Evolutionary conservation across 2,888 invertebrate genomes (phyloP).

Genomic region (Antheraea yamamai): DNA sequence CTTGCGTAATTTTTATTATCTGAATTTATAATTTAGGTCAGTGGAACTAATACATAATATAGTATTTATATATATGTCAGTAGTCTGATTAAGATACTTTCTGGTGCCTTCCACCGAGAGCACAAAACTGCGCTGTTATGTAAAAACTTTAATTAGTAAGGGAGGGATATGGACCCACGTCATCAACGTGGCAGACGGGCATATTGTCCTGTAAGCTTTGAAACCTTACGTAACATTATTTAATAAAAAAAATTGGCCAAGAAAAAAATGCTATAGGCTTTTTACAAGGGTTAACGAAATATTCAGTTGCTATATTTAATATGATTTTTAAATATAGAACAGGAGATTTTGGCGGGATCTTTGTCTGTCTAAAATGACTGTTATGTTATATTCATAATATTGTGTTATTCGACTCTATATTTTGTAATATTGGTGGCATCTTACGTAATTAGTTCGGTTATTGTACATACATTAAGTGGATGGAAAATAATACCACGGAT

Average conservation of each 20-base stretch:
- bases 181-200: neutral
- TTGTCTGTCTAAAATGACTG: too few species aligned
- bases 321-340: too few species aligned
- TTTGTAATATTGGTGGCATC: too few species aligned
- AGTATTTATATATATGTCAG: neutral
- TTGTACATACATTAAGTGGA: too few species aligned
- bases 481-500: too few species aligned
- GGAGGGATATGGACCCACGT: conserved; percentile 1
- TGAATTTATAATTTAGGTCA: neutral
- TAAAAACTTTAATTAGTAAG: conserved; percentile 10
- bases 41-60: neutral
- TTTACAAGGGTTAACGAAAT: neutral
- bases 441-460: too few species aligned
- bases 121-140: neutral
- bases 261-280: neutral
- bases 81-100: neutral
- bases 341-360: too few species aligned
- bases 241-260: neutral
- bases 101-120: neutral
- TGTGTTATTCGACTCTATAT: too few species aligned
- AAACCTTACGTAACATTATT: neutral
- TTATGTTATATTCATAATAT: too few species aligned
- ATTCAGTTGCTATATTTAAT: too few species aligned
- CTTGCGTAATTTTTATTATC: too few species aligned
- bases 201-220: neutral